Percentiles rank a stretch among this genome's conserved stretches.
phyloP scores from a whole-genome alignment of 2,113 vertebrate species.

The Coturnix japonica region DNA sequence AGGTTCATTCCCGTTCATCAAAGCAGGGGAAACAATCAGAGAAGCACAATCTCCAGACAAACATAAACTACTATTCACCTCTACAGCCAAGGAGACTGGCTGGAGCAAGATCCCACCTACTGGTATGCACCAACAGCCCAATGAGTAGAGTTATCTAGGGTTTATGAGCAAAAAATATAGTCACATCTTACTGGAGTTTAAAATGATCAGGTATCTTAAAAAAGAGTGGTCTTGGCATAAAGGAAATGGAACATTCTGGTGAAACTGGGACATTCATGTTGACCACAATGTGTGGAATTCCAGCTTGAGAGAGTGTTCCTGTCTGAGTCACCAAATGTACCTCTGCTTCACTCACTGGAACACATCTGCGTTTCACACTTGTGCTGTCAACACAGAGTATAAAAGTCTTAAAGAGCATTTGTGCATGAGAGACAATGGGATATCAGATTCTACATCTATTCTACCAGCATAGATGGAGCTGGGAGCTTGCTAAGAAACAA shows the following conservation, averaged over 20 bases:
- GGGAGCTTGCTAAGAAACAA: background rate
- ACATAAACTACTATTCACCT: background rate
- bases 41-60: background rate
- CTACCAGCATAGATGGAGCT: background rate
- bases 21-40: slow-evolving; percentile 5
- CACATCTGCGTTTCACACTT: background rate
- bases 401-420: background rate
- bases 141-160: background rate
- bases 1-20: background rate
- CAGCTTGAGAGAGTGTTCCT: background rate
- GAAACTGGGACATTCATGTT: background rate
- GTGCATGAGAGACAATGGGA: background rate
- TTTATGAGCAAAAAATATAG: background rate
- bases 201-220: background rate
- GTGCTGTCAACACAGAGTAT: background rate
- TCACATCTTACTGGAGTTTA: background rate
- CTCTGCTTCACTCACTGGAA: background rate
- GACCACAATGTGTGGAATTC: background rate
- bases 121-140: background rate
- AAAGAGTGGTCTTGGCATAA: background rate
- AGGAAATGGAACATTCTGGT: background rate
- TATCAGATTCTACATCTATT: background rate
- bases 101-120: background rate
- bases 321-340: background rate
- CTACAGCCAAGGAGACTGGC: background rate